Evolutionary conservation across 2,888 invertebrate species (phyloP).

Genomic region (Mycalesis mineus): DNA sequence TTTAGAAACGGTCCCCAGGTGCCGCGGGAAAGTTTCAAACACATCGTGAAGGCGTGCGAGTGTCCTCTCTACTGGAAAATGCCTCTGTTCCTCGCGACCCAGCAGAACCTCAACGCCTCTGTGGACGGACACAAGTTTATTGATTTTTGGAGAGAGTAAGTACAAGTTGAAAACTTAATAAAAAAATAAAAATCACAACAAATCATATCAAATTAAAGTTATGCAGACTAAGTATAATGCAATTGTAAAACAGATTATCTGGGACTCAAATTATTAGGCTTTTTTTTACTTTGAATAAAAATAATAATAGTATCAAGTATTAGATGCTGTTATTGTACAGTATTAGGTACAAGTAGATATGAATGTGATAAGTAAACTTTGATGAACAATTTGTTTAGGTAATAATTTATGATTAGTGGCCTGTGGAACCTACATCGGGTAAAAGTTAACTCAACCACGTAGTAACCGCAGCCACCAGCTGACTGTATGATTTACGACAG

Average conservation of each 20-base stretch:
- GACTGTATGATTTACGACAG: slow-evolving; percentile 6
- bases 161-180: slow-evolving; percentile 30
- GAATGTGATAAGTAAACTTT: neutral
- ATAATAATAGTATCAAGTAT: too few relatives aligned
- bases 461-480: neutral
- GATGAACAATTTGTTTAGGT: neutral
- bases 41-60: slow-evolving; percentile 89
- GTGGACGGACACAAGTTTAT: slow-evolving; percentile 91
- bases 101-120: slow-evolving; percentile 82
- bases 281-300: too few relatives aligned
- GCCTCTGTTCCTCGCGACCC: slow-evolving; percentile 93
- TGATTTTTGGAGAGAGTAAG: slow-evolving; percentile 95
- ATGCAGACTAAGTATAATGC: too few relatives aligned
- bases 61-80: slow-evolving; percentile 98
- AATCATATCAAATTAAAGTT: too few relatives aligned
- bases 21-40: slow-evolving; percentile 81
- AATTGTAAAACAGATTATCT: too few relatives aligned
- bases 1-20: slow-evolving; percentile 49
- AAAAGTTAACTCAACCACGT: neutral
- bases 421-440: neutral
- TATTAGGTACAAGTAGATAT: too few relatives aligned
- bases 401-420: neutral
- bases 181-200: too few relatives aligned
- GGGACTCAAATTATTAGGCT: too few relatives aligned
- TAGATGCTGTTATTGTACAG: neutral